Evolutionary conservation across 2,888 invertebrate genomes (phyloP).

Genomic region (Adela reaumurella): DNA sequence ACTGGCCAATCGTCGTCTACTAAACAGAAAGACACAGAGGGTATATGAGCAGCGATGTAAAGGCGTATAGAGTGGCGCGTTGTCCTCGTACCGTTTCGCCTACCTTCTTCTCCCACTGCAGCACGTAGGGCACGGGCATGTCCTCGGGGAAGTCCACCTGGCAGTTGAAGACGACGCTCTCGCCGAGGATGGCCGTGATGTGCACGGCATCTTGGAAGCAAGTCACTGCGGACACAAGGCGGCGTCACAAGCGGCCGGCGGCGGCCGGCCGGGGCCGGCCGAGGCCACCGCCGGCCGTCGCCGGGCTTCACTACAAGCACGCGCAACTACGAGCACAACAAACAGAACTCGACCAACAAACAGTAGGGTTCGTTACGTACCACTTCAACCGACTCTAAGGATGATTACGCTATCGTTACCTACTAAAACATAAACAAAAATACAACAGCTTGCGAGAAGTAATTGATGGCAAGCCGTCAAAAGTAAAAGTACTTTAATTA

Average conservation of each 20-base stretch:
- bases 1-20: conserved; percentile 51
- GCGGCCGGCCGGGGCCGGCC: conserved; percentile 7
- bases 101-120: conserved; percentile 99
- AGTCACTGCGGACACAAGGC: conserved; percentile 50
- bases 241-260: conserved; percentile 13
- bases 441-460: neutral
- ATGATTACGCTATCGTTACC: neutral
- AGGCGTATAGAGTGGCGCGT: conserved; percentile 51
- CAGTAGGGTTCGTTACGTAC: neutral
- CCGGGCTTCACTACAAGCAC: conserved; percentile 2
- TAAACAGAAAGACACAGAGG: conserved; percentile 56
- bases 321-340: neutral
- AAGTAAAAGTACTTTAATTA: neutral
- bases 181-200: conserved; percentile 95
- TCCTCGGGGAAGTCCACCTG: conserved; percentile 96
- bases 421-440: neutral
- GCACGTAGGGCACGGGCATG: conserved; percentile 94
- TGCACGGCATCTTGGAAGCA: conserved; percentile 89
- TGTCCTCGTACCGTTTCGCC: conserved; percentile 89
- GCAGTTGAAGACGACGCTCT: conserved; percentile 97
- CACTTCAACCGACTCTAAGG: neutral
- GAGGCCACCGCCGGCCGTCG: conserved; percentile 6
- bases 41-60: conserved; percentile 55
- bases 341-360: neutral
- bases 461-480: neutral